These are phyloP conservation scores for Caenorhabditis sulstoni DNA, from an alignment of 2,888 invertebrate species.

Conservation along the genomic window DNA sequence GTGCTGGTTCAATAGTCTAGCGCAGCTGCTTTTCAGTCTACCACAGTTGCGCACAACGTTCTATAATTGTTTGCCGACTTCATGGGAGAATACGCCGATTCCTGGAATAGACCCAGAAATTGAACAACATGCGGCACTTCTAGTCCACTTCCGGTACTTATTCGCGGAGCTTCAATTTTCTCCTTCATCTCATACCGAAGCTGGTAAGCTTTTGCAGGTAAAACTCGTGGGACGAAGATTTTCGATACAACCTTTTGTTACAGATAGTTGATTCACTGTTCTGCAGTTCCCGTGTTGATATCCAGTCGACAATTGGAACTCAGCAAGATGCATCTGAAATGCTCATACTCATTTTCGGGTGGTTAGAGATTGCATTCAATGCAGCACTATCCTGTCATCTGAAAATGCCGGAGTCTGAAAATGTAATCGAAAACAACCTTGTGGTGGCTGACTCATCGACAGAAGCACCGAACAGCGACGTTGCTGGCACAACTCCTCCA, in stretches of 20 bases:
- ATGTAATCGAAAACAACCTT: constrained; percentile 2
- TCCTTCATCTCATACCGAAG: no score
- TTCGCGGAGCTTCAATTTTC: constrained; percentile 49
- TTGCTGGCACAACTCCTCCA: constrained; percentile 35
- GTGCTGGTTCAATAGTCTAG: constrained; percentile 65
- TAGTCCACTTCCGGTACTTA: constrained; percentile 31
- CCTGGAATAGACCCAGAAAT: not conserved
- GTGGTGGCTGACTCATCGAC: constrained; percentile 22
- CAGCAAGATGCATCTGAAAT: constrained; percentile 63
- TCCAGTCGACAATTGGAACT: constrained; percentile 22
- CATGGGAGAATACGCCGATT: constrained; percentile 7
- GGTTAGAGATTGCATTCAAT: constrained; percentile 44
- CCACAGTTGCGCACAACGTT: constrained; percentile 37
- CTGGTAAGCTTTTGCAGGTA: no score
- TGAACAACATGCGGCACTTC: constrained; percentile 2
- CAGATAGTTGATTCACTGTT: constrained; percentile 21
- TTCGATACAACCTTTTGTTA: not conserved
- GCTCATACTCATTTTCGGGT: constrained; percentile 42
- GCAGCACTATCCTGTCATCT: constrained; percentile 3
- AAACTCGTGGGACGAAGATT: no score
- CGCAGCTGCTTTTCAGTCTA: constrained; percentile 51
- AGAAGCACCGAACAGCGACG: constrained; percentile 30
- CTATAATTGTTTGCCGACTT: constrained; percentile 16
- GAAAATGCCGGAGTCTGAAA: not conserved
- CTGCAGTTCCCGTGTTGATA: not conserved